These are phyloP conservation scores for Eutolmus rufibarbis DNA, from an alignment of 2,888 invertebrate genomes.

Conservation along the genomic window DNA sequence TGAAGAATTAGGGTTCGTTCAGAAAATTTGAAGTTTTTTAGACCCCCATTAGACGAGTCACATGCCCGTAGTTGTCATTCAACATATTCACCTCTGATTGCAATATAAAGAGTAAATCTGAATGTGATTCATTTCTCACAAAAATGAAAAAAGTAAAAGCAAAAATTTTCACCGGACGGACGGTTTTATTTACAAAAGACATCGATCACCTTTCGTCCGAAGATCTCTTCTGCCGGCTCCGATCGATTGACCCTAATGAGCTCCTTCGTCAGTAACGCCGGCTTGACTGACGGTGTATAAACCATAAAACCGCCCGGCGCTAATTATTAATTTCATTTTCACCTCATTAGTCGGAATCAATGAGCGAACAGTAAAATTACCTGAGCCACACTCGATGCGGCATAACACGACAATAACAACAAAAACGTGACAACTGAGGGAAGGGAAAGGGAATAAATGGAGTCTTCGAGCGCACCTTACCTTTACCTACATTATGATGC, in stretches of 20 bases:
- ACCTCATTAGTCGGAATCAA: conserved; percentile 7
- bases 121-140: neutral
- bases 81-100: neutral
- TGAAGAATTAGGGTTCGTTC: neutral
- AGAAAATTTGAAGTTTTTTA: neutral
- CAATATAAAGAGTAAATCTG: neutral
- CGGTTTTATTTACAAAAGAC: conserved; percentile 25
- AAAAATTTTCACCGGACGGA: neutral
- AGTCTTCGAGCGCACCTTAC: neutral
- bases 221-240: neutral
- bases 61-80: neutral
- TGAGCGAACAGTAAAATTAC: conserved; percentile 12
- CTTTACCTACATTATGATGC: neutral
- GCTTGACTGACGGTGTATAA: neutral
- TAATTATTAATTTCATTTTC: conserved; percentile 26
- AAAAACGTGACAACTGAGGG: neutral
- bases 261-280: neutral
- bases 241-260: conserved; percentile 28
- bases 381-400: neutral
- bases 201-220: conserved; percentile 7
- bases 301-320: neutral
- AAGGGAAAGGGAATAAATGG: neutral
- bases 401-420: neutral
- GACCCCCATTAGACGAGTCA: neutral
- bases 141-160: neutral